Evolutionary conservation across 2,797 vertebrate species (phyloP), one percentile per base, ranked within the genome.

Genomic region (Coracias cyanogaster): DNA sequence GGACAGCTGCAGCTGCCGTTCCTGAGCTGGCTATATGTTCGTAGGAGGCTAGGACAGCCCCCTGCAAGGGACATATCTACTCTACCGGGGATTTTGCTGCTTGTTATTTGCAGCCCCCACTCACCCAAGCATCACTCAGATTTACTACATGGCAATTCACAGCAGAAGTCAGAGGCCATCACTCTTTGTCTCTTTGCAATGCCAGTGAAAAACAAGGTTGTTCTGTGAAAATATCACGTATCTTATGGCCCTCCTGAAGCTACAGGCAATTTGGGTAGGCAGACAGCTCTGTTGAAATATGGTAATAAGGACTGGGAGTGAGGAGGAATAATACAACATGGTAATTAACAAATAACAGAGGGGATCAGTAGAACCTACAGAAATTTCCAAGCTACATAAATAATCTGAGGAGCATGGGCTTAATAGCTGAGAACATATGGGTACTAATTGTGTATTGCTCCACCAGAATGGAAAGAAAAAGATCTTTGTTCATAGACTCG

Each of bases 231-330:
- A 77, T 55, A n/a, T 45, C 46, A 18, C 1, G 0, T 9, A 41
- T 13, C 41, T 86, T 55, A 76, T 0, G 58, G 82, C 39, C 35
- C 70, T 76, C 84, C 67, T 35, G 93, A 85, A 73, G 55, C 46
- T 91, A 66, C 29, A 45, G 52, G 39, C 65, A 79, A 60, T 80
- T 86, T 64, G 28, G 24, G n/a, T 46, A 61, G 74, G 64, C 96
- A 97, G 94, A 93, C 82, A 74, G 89, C 29, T 51, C 49, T 70
- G 60, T 39, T 72, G 66, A 89, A 91, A 57, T 20, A 58, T 14
- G 51, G 33, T 58, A 89, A 43, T 62, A 76, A 78, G 24, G 49
- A 54, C 46, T 31, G 19, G 46, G 65, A 86, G n/a, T 3, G 8
- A 67, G 21, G 74, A 89, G 39, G 48, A 85, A 87, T 48, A 26